Evolutionary conservation across 37 sponge, comb jelly and placozoan genomes (phyloP).

Genomic region (Chondrosia reniformis): DNA sequence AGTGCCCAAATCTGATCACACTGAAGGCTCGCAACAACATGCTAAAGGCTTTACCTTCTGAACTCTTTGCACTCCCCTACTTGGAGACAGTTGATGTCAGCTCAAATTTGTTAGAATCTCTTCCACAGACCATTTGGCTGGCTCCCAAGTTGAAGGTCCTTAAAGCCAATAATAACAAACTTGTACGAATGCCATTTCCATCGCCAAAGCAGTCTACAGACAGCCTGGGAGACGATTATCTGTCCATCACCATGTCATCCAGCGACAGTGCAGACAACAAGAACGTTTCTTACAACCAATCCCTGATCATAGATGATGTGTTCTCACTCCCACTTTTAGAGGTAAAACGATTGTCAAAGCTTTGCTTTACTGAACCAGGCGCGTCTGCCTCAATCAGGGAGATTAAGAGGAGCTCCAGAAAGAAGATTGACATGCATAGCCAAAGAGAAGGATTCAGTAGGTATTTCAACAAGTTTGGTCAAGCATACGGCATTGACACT

Average conservation of each 20-base stretch:
- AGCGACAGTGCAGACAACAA: neutral
- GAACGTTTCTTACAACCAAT: neutral
- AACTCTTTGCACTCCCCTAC: slow-evolving; percentile 49
- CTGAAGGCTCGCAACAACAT: slow-evolving; percentile 47
- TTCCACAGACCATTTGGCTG: slow-evolving; percentile 63
- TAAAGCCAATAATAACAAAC: slow-evolving; percentile 42
- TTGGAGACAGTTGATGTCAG: slow-evolving; percentile 55
- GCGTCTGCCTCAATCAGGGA: too few species aligned
- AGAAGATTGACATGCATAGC: neutral
- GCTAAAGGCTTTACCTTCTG: slow-evolving; percentile 46
- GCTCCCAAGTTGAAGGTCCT: slow-evolving; percentile 49
- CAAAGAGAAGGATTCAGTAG: neutral
- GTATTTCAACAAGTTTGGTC: neutral
- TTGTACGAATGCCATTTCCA: slow-evolving; percentile 46
- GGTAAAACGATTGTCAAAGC: neutral
- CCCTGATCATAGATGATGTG: neutral
- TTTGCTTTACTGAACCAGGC: neutral
- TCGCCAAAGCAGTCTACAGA: neutral
- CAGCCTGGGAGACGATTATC: too few species aligned
- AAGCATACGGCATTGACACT: neutral
- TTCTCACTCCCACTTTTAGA: too few species aligned
- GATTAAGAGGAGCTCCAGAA: neutral
- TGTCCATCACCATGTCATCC: neutral
- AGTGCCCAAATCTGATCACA: slow-evolving; percentile 34
- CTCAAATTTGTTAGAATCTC: slow-evolving; percentile 43